Conservation (phyloP, 30 jellyfish, hydroid and myxozoan genomes). For the Rhopilema esculentum region DNA sequence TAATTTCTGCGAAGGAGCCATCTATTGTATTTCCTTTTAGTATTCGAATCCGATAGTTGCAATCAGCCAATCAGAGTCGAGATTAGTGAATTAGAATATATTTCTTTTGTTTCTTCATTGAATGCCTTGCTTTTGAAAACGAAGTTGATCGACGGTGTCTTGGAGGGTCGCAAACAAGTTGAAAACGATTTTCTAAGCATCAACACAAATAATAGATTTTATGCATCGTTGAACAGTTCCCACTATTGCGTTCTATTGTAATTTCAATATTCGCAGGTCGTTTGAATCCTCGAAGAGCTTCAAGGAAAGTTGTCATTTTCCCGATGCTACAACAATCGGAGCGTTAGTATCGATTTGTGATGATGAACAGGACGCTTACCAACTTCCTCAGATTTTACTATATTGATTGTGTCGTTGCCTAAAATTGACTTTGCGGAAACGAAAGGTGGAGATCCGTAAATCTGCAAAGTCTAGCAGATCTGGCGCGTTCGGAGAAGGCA, state of each 20-base stretch:
- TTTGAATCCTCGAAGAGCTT: background rate
- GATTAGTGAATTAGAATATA: slow-evolving; percentile 26
- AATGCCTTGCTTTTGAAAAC: background rate
- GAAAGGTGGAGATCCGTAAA: background rate
- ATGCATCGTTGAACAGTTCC: slow-evolving; percentile 44
- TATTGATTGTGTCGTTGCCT: background rate
- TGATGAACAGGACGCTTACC: background rate
- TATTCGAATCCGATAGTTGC: background rate
- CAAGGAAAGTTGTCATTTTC: background rate
- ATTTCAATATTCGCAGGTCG: background rate
- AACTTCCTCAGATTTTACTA: background rate
- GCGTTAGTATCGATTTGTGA: background rate
- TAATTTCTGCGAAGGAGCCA: slow-evolving; percentile 46
- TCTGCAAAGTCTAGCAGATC: background rate
- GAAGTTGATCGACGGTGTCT: background rate
- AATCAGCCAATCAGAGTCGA: slow-evolving; percentile 42
- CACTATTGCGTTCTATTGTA: slow-evolving; percentile 6
- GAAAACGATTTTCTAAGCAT: background rate
- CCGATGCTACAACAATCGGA: background rate
- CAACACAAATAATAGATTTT: background rate
- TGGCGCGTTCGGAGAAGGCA: background rate
- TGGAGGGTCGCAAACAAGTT: background rate
- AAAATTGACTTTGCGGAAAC: background rate
- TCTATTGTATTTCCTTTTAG: background rate
- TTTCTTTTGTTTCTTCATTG: slow-evolving; percentile 17